Evolutionary conservation across 1,140 invertebrate species (phyloP).

Genomic region (Campoletis sonorensis): DNA sequence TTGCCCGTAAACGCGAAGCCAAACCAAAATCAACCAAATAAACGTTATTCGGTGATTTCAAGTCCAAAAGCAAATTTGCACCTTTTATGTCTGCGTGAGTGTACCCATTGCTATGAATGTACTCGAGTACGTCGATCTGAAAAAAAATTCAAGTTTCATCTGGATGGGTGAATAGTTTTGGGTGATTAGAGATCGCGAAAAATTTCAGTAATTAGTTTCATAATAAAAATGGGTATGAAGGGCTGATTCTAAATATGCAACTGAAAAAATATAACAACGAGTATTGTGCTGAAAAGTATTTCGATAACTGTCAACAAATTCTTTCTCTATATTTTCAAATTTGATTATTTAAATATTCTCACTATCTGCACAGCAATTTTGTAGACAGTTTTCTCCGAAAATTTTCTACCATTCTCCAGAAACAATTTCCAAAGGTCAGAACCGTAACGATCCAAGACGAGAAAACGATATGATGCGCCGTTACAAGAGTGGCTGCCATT

Average conservation of each 20-base stretch:
- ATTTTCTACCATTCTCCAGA: conserved; percentile 81
- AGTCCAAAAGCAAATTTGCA: conserved; percentile 90
- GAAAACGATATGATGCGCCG: conserved; percentile 89
- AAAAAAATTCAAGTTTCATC: no score
- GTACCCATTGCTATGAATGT: conserved; percentile 90
- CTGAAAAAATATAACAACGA: no score
- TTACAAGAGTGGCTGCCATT: conserved; percentile 89
- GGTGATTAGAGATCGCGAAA: no score
- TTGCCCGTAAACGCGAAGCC: conserved; percentile 85
- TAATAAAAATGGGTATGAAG: no score
- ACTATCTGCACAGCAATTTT: conserved; percentile 92
- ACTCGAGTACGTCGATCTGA: conserved; percentile 90
- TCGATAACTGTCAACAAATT: no score
- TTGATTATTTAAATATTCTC: conserved; percentile 68
- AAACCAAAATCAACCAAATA: conserved; percentile 97
- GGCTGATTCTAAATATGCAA: no score
- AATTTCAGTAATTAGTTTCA: no score
- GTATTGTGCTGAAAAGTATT: no score
- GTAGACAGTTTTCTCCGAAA: conserved; percentile 86
- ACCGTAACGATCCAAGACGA: conserved; percentile 95
- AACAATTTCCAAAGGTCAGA: conserved; percentile 91
- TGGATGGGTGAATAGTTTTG: no score
- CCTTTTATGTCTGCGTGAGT: conserved; percentile 96
- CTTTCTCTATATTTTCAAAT: no score
- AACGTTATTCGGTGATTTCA: conserved; percentile 84